Evolutionary conservation across 1,140 invertebrate genomes (phyloP), one percentile per base, ranked within the genome.

Genomic region (Mizuhopecten yessoensis): DNA sequence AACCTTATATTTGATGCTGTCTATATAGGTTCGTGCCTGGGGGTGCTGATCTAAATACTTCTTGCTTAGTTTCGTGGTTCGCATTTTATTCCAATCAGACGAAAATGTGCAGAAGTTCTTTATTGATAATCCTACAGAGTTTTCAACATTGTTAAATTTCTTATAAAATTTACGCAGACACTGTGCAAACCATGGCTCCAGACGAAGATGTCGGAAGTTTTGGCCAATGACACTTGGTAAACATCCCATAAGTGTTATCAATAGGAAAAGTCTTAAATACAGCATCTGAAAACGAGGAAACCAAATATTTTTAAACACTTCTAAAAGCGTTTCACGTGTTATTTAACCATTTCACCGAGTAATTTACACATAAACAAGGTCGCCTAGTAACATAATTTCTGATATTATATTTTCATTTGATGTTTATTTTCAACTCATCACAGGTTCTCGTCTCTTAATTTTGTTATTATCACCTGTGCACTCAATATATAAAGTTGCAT

Each of bases 141-240:
- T 75, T n/a, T 75, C 57, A 29, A 75, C 57, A 75, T 75, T 75
- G n/a, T 75, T 75, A 75, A 75, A 75, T 75, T n/a, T n/a, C 0
- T 75, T n/a, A 75, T 75, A 75, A 75, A 75, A 75, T 29, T 75
- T 75, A 0, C 57, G 9, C 57, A n/a, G 9, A 17, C 57, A 75
- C n/a, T 75, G 57, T 7, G 57, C 57, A 75, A 75, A 75, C 57
- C 57, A 75, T 75, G 57, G 57, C 15, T 75, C 57, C 57, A 75
- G 29, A 5, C 1, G 57, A 29, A 75, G 57, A 3, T 17, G n/a
- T 29, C 57, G 57, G 57, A 75, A 75, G 15, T 75, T 23, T 75
- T 75, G 57, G 23, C 57, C 57, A 29, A 75, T 75, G 1, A 75
- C 57, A 75, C 57, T 29, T 1, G 57, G 57, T 29, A 75, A n/a